Conservation (phyloP, 1,140 invertebrate genomes). For the Drosophila rufa region DNA sequence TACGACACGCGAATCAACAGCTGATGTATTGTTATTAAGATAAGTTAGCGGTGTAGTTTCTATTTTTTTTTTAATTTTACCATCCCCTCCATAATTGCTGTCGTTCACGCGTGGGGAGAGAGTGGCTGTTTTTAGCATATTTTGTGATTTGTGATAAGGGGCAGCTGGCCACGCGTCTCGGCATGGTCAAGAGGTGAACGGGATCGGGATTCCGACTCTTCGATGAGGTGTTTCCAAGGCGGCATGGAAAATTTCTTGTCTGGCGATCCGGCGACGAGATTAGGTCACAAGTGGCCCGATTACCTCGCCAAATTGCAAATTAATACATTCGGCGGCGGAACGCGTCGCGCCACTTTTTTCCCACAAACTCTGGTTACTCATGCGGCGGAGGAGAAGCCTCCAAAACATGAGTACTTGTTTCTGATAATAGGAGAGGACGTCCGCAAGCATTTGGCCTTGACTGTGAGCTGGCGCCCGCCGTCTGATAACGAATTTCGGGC, state of each 20-base stretch:
- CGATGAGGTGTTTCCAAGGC: slow-evolving; percentile 59
- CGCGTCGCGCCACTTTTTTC: slow-evolving; percentile 59
- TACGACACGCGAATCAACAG: slow-evolving; percentile 69
- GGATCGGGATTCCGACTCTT: slow-evolving; percentile 12
- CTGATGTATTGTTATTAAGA: slow-evolving; percentile 60
- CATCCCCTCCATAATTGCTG: slow-evolving; percentile 15
- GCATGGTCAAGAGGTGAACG: slow-evolving; percentile 44
- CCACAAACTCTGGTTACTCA: slow-evolving; percentile 58
- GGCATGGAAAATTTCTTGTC: slow-evolving; percentile 64
- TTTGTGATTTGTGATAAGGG: slow-evolving; percentile 72
- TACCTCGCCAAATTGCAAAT: slow-evolving; percentile 52
- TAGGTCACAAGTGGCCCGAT: slow-evolving; percentile 45
- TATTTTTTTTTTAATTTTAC: slow-evolving; percentile 7
- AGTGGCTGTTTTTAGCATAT: slow-evolving; percentile 36
- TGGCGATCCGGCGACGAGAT: slow-evolving; percentile 48
- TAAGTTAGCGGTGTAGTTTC: slow-evolving; percentile 39
- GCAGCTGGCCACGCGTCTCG: slow-evolving; percentile 62
- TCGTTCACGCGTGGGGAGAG: slow-evolving; percentile 6
- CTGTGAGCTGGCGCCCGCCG: slow-evolving; percentile 27
- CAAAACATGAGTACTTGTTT: neutral
- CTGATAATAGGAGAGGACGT: slow-evolving; percentile 28
- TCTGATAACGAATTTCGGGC: slow-evolving; percentile 13
- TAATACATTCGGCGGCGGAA: slow-evolving; percentile 40
- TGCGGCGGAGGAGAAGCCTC: slow-evolving; percentile 24
- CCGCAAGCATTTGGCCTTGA: slow-evolving; percentile 39